A percentile compares a stretch with the other conserved stretches of the same genome.
Conservation (phyloP, 2,888 invertebrate species). For the Mesorhabditis belari region DNA sequence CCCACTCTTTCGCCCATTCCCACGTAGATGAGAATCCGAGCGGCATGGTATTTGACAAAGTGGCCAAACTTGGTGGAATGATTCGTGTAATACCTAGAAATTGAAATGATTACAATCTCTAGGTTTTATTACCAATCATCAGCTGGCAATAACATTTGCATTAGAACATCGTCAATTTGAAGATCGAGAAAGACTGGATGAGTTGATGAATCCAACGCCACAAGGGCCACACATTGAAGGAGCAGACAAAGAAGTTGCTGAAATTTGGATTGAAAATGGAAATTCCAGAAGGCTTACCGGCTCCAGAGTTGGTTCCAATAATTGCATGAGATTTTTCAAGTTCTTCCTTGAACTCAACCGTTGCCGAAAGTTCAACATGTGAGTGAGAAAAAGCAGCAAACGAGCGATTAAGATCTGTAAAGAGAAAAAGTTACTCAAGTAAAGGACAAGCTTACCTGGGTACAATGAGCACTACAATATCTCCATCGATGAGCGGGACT, state of each 20-base stretch:
- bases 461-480: constrained; percentile 45
- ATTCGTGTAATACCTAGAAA: constrained; percentile 62
- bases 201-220: constrained; percentile 62
- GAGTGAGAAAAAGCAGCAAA: constrained; percentile 61
- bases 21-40: constrained; percentile 63
- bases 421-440: background rate
- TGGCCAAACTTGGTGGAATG: constrained; percentile 65
- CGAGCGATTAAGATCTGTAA: constrained; percentile 56
- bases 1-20: constrained; percentile 64
- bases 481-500: constrained; percentile 62
- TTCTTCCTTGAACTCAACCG: constrained; percentile 61
- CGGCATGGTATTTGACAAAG: constrained; percentile 66
- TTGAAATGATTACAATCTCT: background rate
- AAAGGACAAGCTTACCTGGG: constrained; percentile 8
- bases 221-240: constrained; percentile 62
- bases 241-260: constrained; percentile 65
- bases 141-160: constrained; percentile 63
- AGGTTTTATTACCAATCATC: constrained; percentile 59
- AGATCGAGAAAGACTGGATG: constrained; percentile 61
- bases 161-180: constrained; percentile 63
- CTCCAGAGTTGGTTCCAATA: constrained; percentile 64
- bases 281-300: constrained; percentile 56
- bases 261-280: constrained; percentile 8
- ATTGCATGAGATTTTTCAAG: constrained; percentile 61
- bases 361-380: constrained; percentile 59